Evolutionary conservation across 1,140 invertebrate genomes (phyloP).

Genomic region (Zaprionus ornatus): DNA sequence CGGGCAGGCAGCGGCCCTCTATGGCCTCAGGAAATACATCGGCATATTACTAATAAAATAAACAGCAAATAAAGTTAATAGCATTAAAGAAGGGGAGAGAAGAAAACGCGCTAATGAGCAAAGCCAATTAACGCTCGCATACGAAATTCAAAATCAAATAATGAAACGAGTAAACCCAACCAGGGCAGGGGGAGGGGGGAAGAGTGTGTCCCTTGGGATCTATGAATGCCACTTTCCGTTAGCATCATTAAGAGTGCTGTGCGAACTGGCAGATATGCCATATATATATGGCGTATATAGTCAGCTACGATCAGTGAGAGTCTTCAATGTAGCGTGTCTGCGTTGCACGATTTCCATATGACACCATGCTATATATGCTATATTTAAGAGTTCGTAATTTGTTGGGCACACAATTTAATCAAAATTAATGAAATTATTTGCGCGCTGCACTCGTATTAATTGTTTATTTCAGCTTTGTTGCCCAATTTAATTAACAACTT

Average conservation of each 20-base stretch:
- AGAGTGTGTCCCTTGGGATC: not conserved
- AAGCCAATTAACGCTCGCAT: slow-evolving; percentile 77
- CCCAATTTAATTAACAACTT: slow-evolving; percentile 66
- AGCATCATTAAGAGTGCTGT: slow-evolving; percentile 45
- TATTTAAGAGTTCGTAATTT: slow-evolving; percentile 48
- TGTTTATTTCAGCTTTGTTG: slow-evolving; percentile 42
- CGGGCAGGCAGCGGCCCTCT: not conserved
- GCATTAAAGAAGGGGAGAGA: slow-evolving; percentile 55
- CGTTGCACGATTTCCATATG: slow-evolving; percentile 23
- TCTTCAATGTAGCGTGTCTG: not conserved
- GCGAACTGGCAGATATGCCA: not conserved
- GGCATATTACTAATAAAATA: slow-evolving; percentile 77
- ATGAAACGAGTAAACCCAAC: slow-evolving; percentile 21
- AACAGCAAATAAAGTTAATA: slow-evolving; percentile 81
- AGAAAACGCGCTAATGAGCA: slow-evolving; percentile 72
- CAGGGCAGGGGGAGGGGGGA: not conserved
- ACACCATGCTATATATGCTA: not conserved
- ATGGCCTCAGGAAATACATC: slow-evolving; percentile 73
- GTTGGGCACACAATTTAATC: slow-evolving; percentile 51
- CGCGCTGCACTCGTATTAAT: slow-evolving; percentile 33
- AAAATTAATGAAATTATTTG: slow-evolving; percentile 42
- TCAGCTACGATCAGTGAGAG: too few relatives aligned
- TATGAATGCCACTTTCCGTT: slow-evolving; percentile 45
- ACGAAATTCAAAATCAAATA: slow-evolving; percentile 79
- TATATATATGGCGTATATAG: not conserved